Evolutionary conservation across 2,113 vertebrate species (phyloP).

Genomic region (Chaetodon trifascialis): DNA sequence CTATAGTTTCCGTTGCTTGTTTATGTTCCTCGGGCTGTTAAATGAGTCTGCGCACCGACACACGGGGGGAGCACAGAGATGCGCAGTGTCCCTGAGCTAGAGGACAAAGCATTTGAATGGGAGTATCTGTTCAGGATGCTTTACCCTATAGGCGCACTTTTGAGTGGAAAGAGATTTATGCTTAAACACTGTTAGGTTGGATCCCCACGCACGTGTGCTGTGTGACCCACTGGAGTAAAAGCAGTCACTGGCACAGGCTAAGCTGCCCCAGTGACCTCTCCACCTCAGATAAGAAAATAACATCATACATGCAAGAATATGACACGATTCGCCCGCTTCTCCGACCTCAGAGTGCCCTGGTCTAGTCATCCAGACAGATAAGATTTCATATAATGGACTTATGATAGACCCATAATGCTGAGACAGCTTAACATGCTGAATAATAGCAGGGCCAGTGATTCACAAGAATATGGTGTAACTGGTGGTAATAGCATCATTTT

Average conservation of each 20-base stretch:
- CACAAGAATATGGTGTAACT: slow-evolving; percentile 41
- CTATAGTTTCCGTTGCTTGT: slow-evolving; percentile 76
- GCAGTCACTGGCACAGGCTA: not conserved
- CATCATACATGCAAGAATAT: slow-evolving; percentile 6
- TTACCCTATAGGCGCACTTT: slow-evolving; percentile 44
- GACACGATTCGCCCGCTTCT: slow-evolving; percentile 26
- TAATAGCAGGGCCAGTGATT: slow-evolving; percentile 3
- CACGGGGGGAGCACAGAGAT: slow-evolving; percentile 62
- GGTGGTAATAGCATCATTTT: slow-evolving; percentile 30
- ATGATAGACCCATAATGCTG: slow-evolving; percentile 38
- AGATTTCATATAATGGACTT: slow-evolving; percentile 30
- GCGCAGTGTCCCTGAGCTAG: slow-evolving; percentile 84
- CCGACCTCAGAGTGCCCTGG: not conserved
- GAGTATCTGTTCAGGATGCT: slow-evolving; percentile 63
- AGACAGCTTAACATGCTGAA: slow-evolving; percentile 43
- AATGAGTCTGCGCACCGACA: slow-evolving; percentile 73
- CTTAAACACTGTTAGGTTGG: slow-evolving; percentile 39
- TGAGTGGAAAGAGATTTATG: slow-evolving; percentile 58
- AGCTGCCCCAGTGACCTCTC: slow-evolving; percentile 51
- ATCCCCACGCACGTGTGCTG: slow-evolving; percentile 51
- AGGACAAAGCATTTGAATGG: slow-evolving; percentile 82
- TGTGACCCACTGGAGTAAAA: slow-evolving; percentile 10
- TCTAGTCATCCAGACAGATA: slow-evolving; percentile 30
- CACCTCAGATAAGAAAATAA: slow-evolving; percentile 27
- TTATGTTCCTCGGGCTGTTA: slow-evolving; percentile 73